Percentiles rank a stretch among this genome's conserved stretches.
Conservation (phyloP, 2,113 vertebrate species). For the Motacilla tschutschensis region DNA sequence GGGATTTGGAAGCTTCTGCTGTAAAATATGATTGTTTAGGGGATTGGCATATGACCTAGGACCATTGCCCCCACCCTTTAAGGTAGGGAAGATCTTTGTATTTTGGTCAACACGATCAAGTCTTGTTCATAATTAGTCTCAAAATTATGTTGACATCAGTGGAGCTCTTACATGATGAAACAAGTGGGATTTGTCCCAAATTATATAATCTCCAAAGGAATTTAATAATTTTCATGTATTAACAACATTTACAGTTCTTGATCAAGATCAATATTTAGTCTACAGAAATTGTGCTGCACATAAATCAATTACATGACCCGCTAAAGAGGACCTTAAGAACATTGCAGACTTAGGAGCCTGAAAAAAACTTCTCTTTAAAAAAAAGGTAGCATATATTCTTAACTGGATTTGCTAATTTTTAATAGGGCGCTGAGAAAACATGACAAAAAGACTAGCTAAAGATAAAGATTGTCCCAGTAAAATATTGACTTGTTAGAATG, state of each 20-base stretch:
- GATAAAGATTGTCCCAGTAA: neutral
- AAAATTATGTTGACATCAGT: neutral
- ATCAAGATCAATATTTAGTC: neutral
- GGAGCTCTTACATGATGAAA: neutral
- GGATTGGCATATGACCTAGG: neutral
- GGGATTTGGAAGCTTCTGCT: neutral
- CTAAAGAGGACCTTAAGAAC: neutral
- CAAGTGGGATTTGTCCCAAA: neutral
- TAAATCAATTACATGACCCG: neutral
- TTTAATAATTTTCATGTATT: neutral
- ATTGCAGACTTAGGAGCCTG: neutral
- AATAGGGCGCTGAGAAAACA: neutral
- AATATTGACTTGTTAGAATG: neutral
- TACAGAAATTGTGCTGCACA: neutral
- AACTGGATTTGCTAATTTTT: neutral
- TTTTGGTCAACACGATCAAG: neutral
- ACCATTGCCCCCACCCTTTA: fast-evolving
- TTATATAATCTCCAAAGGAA: neutral
- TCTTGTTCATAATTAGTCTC: neutral
- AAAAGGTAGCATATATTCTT: neutral
- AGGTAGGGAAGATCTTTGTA: neutral
- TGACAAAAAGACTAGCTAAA: neutral
- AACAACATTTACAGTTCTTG: neutral
- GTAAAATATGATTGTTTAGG: neutral
- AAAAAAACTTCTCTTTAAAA: neutral